These are phyloP conservation scores for Erythrolamprus reginae DNA, from an alignment of 2,113 vertebrate species.

Conservation along the genomic window DNA sequence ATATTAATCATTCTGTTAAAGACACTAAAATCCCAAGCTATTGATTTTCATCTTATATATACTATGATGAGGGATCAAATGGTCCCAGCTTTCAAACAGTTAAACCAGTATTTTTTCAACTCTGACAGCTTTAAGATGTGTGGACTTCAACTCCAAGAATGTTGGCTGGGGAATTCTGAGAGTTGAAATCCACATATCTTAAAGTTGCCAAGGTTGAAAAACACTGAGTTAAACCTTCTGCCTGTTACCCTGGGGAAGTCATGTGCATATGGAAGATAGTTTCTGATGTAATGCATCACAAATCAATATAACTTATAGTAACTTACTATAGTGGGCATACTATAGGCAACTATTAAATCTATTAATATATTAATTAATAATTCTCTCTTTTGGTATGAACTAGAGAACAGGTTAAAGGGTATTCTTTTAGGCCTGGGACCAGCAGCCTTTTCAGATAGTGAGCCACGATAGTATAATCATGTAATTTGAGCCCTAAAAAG, in stretches of 20 bases:
- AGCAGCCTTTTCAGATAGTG: background rate
- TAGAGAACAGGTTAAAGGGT: background rate
- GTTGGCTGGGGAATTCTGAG: background rate
- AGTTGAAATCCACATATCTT: background rate
- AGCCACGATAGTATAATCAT: background rate
- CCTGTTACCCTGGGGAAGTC: background rate
- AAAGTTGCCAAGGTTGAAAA: background rate
- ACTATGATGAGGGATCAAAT: background rate
- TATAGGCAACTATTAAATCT: background rate
- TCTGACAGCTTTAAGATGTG: background rate
- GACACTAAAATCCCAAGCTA: background rate
- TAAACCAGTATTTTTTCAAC: background rate
- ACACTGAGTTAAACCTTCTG: background rate
- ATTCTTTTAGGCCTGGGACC: background rate
- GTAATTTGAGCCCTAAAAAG: background rate
- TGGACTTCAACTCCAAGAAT: background rate
- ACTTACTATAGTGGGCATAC: background rate
- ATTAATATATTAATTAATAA: no score
- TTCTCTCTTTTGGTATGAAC: background rate
- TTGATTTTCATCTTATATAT: background rate
- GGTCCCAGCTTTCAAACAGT: background rate
- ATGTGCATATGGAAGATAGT: background rate
- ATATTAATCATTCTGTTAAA: background rate
- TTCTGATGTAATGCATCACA: background rate
- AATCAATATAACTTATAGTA: background rate